A percentile compares a stretch with the other conserved stretches of the same genome.
These are phyloP conservation scores for Enteromius trimaculatus DNA, from an alignment of 2,797 vertebrate species.

Conservation along the genomic window DNA sequence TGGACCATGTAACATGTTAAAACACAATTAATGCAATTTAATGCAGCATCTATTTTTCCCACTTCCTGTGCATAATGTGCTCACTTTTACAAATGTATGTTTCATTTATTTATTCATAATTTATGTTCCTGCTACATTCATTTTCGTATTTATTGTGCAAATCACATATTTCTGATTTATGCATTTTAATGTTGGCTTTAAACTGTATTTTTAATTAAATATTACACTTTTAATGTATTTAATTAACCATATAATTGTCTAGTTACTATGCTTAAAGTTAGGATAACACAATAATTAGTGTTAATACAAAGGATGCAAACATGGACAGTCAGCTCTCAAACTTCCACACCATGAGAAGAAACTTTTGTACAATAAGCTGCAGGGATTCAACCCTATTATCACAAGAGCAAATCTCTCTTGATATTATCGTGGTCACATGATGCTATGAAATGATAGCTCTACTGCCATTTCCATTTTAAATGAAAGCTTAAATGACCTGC, in stretches of 20 bases:
- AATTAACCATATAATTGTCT: neutral
- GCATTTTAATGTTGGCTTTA: neutral
- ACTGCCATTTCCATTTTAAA: no score
- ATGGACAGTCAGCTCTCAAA: neutral
- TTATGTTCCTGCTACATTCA: neutral
- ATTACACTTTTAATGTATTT: neutral
- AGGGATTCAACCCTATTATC: neutral
- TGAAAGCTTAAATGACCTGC: no score
- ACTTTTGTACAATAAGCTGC: neutral
- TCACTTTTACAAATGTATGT: neutral
- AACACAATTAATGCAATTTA: neutral
- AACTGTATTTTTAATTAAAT: no score
- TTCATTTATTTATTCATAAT: neutral
- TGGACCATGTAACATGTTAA: neutral
- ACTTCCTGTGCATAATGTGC: neutral
- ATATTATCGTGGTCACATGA: neutral
- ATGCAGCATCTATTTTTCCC: neutral
- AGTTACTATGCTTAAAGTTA: neutral
- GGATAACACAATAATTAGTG: neutral
- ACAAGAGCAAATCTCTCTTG: no score
- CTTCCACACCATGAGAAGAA: neutral
- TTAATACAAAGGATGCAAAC: neutral
- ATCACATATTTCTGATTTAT: neutral
- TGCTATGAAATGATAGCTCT: no score
- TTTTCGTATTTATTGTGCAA: neutral